Evolutionary conservation across 2,888 invertebrate genomes (phyloP).

Genomic region (Epicampocera succincta): DNA sequence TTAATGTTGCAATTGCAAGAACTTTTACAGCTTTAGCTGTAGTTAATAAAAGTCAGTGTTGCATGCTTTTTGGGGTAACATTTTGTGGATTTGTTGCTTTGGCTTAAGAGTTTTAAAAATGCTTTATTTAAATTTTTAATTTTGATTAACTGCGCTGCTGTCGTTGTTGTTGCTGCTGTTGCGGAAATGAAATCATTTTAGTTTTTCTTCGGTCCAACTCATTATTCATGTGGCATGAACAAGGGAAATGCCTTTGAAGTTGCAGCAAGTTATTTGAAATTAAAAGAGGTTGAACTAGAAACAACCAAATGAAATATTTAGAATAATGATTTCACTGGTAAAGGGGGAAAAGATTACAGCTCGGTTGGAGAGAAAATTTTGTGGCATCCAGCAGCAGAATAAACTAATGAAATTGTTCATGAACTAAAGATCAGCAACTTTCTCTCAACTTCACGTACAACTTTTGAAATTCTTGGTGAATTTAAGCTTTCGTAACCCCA

Average conservation of each 20-base stretch:
- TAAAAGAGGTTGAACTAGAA: slow-evolving; percentile 6
- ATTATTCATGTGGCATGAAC: slow-evolving; percentile 39
- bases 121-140: slow-evolving; percentile 57
- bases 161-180: slow-evolving; percentile 5
- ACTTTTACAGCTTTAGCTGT: slow-evolving; percentile 10
- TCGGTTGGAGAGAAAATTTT: too few species aligned
- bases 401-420: too few species aligned
- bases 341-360: neutral
- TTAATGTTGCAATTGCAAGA: neutral
- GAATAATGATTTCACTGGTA: neutral
- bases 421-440: too few species aligned
- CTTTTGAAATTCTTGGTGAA: too few species aligned
- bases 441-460: too few species aligned
- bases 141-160: slow-evolving; percentile 27
- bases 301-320: neutral
- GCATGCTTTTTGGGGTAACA: slow-evolving; percentile 14
- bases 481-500: too few species aligned
- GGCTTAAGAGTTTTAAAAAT: slow-evolving; percentile 5
- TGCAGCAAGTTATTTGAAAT: slow-evolving; percentile 20
- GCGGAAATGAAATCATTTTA: slow-evolving; percentile 35
- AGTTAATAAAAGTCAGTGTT: slow-evolving; percentile 59
- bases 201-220: slow-evolving; percentile 13
- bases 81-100: neutral
- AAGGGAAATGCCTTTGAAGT: slow-evolving; percentile 7
- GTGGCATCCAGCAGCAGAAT: too few species aligned